phyloP scores from a whole-genome alignment of 2,888 invertebrate genomes.

The Beris chalybata region DNA sequence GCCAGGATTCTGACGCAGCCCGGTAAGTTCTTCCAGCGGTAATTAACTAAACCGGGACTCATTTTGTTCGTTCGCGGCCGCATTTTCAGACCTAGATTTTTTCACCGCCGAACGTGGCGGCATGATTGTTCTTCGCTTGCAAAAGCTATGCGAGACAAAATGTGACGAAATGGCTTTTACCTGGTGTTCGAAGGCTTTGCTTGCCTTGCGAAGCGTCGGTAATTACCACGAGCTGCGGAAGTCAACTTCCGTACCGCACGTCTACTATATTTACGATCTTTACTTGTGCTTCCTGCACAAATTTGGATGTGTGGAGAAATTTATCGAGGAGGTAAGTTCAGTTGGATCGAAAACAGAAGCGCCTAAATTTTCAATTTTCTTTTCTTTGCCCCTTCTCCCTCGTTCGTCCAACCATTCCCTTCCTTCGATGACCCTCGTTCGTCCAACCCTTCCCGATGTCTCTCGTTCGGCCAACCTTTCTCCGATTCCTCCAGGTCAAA shows the following conservation, averaged over 20 bases:
- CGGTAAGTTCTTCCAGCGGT: slow-evolving; percentile 11
- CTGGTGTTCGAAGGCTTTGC: slow-evolving; percentile 59
- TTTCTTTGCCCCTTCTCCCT: too few relatives aligned
- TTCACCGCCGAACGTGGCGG: slow-evolving; percentile 63
- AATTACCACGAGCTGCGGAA: slow-evolving; percentile 41
- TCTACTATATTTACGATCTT: slow-evolving; percentile 63
- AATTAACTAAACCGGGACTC: background rate
- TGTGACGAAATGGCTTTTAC: slow-evolving; percentile 66
- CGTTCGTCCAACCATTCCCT: too few relatives aligned
- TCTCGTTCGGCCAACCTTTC: too few relatives aligned
- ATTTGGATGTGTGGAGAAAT: slow-evolving; percentile 53
- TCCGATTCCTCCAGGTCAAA: too few relatives aligned
- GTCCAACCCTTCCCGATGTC: too few relatives aligned
- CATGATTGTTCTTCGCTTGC: slow-evolving; percentile 62
- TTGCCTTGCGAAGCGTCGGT: slow-evolving; percentile 47
- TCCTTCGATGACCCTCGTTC: too few relatives aligned
- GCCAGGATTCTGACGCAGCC: background rate
- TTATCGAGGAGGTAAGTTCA: slow-evolving; percentile 59
- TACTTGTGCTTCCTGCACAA: slow-evolving; percentile 63
- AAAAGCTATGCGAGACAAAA: slow-evolving; percentile 63
- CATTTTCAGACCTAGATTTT: slow-evolving; percentile 58
- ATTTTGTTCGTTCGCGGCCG: background rate
- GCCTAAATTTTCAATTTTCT: background rate
- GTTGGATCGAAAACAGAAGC: background rate
- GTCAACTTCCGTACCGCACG: slow-evolving; percentile 57